Conservation (phyloP, 1,140 invertebrate species). For the Ruditapes philippinarum region DNA sequence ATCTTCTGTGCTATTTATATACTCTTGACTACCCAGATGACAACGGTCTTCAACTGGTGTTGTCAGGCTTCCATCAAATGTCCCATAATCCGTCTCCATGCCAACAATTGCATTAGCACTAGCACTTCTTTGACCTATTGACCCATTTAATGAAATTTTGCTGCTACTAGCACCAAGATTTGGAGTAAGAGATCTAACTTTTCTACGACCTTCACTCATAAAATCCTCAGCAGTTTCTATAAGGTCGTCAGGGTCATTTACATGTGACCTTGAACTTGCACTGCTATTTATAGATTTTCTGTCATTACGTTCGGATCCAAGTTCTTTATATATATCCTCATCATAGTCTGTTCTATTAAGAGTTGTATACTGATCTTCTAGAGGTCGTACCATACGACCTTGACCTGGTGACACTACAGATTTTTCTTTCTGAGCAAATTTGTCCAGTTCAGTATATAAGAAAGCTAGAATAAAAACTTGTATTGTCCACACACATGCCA, state of each 20-base stretch:
- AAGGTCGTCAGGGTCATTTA: slow-evolving; percentile 42
- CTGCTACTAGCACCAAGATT: not conserved
- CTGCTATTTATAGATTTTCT: slow-evolving; percentile 15
- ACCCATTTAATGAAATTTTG: not conserved
- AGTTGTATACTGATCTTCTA: not conserved
- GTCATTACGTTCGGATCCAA: not conserved
- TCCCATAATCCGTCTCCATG: slow-evolving; percentile 36
- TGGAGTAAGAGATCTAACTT: not conserved
- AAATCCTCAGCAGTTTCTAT: slow-evolving; percentile 70
- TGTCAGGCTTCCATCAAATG: slow-evolving; percentile 1
- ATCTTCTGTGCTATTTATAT: slow-evolving; percentile 39
- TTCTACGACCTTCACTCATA: slow-evolving; percentile 33
- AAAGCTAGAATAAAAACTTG: slow-evolving; percentile 62
- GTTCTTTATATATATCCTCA: slow-evolving; percentile 64
- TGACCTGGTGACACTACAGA: not conserved
- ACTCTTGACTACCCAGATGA: slow-evolving; percentile 37
- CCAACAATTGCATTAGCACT: not conserved
- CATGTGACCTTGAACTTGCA: slow-evolving; percentile 27
- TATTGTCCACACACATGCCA: slow-evolving; percentile 71
- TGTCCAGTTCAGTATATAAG: slow-evolving; percentile 72
- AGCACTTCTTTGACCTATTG: not conserved
- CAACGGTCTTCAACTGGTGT: not conserved
- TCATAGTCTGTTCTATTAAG: slow-evolving; percentile 39
- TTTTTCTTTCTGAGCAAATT: slow-evolving; percentile 41
- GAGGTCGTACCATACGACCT: not conserved